Percentiles rank a stretch among this genome's conserved stretches.
Evolutionary conservation across 2,797 vertebrate species (phyloP).

Genomic region (Fistularia commersonii): DNA sequence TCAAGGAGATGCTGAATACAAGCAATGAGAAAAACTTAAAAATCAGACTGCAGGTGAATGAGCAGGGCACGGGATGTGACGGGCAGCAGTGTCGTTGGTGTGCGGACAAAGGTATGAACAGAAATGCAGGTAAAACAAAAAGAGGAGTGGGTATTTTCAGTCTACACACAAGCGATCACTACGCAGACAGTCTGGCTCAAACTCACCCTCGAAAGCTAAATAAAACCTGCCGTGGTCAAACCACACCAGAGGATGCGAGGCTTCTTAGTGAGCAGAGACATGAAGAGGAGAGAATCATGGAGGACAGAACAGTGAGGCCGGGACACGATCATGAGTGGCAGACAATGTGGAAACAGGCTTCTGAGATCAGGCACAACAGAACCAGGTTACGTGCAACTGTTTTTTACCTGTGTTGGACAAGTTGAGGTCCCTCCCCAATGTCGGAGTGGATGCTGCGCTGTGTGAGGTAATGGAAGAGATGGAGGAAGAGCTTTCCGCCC

Average conservation of each 20-base stretch:
- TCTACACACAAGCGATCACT: conserved; percentile 44
- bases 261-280: conserved; percentile 89
- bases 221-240: conserved; percentile 99
- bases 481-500: conserved; percentile 96
- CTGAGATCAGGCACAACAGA: conserved; percentile 6
- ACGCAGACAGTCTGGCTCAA: conserved; percentile 29
- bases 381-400: not conserved
- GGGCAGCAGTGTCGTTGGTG: conserved; percentile 15
- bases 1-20: not conserved
- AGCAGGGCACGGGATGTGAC: conserved; percentile 25
- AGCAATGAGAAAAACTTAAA: conserved; percentile 5
- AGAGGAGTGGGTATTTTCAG: conserved; percentile 18
- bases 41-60: conserved; percentile 12
- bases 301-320: conserved; percentile 83
- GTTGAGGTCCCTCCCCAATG: conserved; percentile 83
- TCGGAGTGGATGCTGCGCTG: conserved; percentile 96
- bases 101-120: conserved; percentile 14
- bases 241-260: conserved; percentile 95
- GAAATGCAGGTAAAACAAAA: conserved; percentile 14
- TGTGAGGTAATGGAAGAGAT: conserved; percentile 94
- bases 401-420: conserved; percentile 71
- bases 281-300: conserved; percentile 76
- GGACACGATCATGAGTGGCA: conserved; percentile 58
- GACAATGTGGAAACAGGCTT: conserved; percentile 48
- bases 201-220: conserved; percentile 99